Percentiles rank a stretch among this genome's conserved stretches.
These are phyloP conservation scores for Aplysia californica DNA, from an alignment of 1,140 invertebrate species.

Conservation along the genomic window DNA sequence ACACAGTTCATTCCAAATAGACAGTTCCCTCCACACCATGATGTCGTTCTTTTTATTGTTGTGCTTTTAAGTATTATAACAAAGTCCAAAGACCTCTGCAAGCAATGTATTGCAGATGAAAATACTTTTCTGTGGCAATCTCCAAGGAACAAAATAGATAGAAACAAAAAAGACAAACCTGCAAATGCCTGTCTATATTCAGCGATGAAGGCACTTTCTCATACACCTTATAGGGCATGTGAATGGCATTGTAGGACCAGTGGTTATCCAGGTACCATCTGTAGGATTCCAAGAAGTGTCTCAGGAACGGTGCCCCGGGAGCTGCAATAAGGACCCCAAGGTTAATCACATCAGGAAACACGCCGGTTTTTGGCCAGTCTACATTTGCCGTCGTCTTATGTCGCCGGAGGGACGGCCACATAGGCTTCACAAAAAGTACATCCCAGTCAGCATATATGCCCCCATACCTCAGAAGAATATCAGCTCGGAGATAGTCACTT, in stretches of 20 bases:
- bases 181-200: conserved; percentile 38
- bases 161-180: conserved; percentile 24
- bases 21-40: not conserved
- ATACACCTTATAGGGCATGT: conserved; percentile 47
- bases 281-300: conserved; percentile 38
- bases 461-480: conserved; percentile 42
- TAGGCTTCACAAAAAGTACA: conserved; percentile 37
- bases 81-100: not conserved
- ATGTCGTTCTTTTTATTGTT: not conserved
- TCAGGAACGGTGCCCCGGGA: conserved; percentile 35
- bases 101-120: too few relatives aligned
- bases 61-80: not conserved
- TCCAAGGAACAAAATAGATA: not conserved
- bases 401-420: conserved; percentile 24
- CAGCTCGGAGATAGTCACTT: conserved; percentile 42
- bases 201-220: conserved; percentile 38
- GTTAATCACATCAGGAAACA: conserved; percentile 45
- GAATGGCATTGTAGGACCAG: conserved; percentile 45
- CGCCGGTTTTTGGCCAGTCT: conserved; percentile 36
- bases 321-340: conserved; percentile 38
- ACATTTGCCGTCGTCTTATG: conserved; percentile 32
- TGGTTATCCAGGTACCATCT: conserved; percentile 38
- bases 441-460: conserved; percentile 47
- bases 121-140: too few relatives aligned
- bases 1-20: not conserved